Base-by-base conservation (phyloP, 2,113 vertebrate species). In the Protomyctophum bolini region DNA sequence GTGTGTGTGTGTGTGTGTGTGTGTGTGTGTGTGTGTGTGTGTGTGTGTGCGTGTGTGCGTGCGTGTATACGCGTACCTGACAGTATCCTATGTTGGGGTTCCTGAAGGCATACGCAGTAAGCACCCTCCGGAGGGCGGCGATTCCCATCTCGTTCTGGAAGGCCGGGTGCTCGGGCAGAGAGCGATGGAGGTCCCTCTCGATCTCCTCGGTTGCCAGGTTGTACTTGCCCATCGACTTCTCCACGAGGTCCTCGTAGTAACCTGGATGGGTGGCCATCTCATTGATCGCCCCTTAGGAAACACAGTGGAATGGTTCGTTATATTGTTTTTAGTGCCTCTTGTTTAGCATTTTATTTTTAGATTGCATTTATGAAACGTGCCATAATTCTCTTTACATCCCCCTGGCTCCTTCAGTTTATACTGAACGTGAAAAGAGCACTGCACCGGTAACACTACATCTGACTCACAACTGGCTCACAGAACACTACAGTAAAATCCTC, bases 81-180 rank as follows among this genome's bases (percentile, higher is more conserved):
- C 98, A 99, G 81, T 99, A 99, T 61, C 98, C 98, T 47, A 99
- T 99, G 88, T 96, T 98, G 73, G 98, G 98, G 84, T 99, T 99
- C 58, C 97, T 94, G 85, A 99, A 99, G 0, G 98, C 98, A 28
- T 99, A 99, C 2, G 98, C 98, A 0, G 97, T 99, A 64, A 99
- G 90, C 54, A 99, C 98, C 75, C 98, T 93, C 72, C 97, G 93
- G 56, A 99, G 91, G 21, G 98, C 98, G 0, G 97, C 97, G 51
- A 99, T 99, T 61, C 98, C 98, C 93, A 99, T 98, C 89, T 99
- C 98, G 0, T 99, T 99, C 91, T 99, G 98, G 84, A 99, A 99
- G 0, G 97, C 98, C 0, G 98, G 98, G 69, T 99, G 98, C 8
- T 99, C 98, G 0, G 97, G 98, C 8, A 99, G 96, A 1, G 98